Conservation (phyloP, 2,888 invertebrate genomes). For the Omphaloscelis lunosa region DNA sequence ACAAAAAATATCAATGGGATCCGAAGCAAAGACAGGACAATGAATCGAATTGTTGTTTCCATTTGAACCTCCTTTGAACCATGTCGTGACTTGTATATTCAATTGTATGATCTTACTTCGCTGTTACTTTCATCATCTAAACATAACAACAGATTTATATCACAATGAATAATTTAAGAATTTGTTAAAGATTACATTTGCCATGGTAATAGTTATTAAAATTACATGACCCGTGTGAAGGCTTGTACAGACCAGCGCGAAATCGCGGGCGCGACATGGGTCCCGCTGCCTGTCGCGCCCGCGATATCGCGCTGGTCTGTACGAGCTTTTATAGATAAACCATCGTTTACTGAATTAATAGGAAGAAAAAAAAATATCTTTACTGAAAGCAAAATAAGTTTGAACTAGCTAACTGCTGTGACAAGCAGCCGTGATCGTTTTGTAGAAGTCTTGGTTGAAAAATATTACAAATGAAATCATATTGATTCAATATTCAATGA, state of each 20-base stretch:
- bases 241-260: too few species aligned
- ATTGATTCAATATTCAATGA: slow-evolving; percentile 10
- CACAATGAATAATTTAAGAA: not conserved
- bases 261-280: too few species aligned
- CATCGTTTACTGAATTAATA: not conserved
- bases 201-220: not conserved
- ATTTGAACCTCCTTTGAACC: slow-evolving; percentile 56
- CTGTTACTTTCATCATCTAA: slow-evolving; percentile 51
- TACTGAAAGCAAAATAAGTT: slow-evolving; percentile 12
- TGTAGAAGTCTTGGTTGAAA: not conserved
- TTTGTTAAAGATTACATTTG: not conserved
- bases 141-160: slow-evolving; percentile 3
- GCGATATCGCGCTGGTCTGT: too few species aligned
- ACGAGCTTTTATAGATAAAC: not conserved
- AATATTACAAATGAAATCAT: slow-evolving; percentile 24
- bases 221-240: not conserved
- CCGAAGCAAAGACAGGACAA: slow-evolving; percentile 42
- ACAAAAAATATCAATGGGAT: slow-evolving; percentile 47
- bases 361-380: not conserved
- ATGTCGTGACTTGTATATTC: slow-evolving; percentile 61
- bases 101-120: slow-evolving; percentile 43
- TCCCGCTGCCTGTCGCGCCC: too few species aligned
- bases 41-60: slow-evolving; percentile 50
- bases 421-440: slow-evolving; percentile 3
- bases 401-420: not conserved